Base-by-base conservation (phyloP, 1,140 invertebrate species). In the Drosophila pseudoobscura region DNA sequence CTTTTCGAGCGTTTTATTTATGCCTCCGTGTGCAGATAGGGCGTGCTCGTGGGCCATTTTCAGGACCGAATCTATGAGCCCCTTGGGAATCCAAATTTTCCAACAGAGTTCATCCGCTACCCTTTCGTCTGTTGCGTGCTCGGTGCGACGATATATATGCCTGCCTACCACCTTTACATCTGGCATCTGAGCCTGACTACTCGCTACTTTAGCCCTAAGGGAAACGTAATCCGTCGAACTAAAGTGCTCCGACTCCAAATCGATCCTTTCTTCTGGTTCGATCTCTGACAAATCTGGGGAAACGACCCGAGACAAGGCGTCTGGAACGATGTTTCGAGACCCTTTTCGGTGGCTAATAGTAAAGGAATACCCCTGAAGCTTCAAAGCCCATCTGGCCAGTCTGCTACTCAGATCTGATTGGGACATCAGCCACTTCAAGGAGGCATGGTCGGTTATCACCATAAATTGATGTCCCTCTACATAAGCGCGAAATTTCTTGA, bases 161-260 rank as follows among this genome's bases (percentile, higher is more conserved):
- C 47, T 11, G 26, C 47, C 44, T 31, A 47, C 22, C 8, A 58
- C 56, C 31, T 58, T 58, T 5, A 47, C 7, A 46, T 47, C 44
- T 4, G 55, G 44, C 44, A 57, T 20, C 11, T 9, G 15, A 29
- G 29, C 46, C 31, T 20, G 17, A 3, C 3, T 7, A 26, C 1
- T 6, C 5, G 26, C 2, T 1, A 46, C 44, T 31, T 31, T 57
- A 1, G 2, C 31, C 3, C 11, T 22, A 17, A 53, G 15, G 22
- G 35, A 17, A 3, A 7, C 11, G 17, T 53, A 53, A 2, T 22
- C 51, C 17, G 31, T 15, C 29, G 17, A 39, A 39, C 22, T 31
- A 9, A 39, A 22, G 9, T 39, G 29, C 6, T 26, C 26, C 6
- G 6, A 26, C 6, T 26, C 26, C 6, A 26, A 26, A 5, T 26